phyloP scores from a whole-genome alignment of 2,888 invertebrate genomes.

The Stegana nigrithorax region DNA sequence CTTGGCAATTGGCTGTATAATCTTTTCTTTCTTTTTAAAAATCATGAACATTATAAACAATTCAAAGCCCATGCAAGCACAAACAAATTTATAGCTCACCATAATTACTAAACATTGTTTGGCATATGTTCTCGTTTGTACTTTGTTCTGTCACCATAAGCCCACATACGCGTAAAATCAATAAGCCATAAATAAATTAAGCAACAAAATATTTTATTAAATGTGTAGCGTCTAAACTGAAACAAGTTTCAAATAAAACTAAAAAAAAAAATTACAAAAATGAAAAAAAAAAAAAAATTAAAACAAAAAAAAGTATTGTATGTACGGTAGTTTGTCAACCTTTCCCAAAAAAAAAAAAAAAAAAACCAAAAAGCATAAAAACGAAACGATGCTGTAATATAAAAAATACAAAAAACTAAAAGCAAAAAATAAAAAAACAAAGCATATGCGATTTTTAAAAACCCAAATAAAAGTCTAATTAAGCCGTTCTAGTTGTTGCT shows the following conservation, averaged over 20 bases:
- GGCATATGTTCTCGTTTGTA: no score
- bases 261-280: neutral
- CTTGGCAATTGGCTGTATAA: no score
- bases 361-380: no score
- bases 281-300: neutral
- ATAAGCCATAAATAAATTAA: neutral
- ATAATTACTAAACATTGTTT: neutral
- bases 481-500: conserved; percentile 10
- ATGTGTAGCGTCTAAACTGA: conserved; percentile 11
- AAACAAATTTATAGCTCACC: neutral
- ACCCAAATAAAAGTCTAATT: conserved; percentile 6
- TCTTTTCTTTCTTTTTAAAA: neutral
- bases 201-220: conserved; percentile 6
- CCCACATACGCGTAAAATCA: no score
- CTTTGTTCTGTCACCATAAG: no score
- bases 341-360: no score
- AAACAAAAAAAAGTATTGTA: no score
- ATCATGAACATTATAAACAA: neutral
- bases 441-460: conserved; percentile 16
- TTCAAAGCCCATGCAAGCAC: neutral
- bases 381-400: neutral
- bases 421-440: neutral
- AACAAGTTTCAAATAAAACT: neutral
- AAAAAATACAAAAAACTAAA: neutral
- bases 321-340: no score